Evolutionary conservation across 1,140 invertebrate species (phyloP).

Genomic region (Diorhabda carinulata): DNA sequence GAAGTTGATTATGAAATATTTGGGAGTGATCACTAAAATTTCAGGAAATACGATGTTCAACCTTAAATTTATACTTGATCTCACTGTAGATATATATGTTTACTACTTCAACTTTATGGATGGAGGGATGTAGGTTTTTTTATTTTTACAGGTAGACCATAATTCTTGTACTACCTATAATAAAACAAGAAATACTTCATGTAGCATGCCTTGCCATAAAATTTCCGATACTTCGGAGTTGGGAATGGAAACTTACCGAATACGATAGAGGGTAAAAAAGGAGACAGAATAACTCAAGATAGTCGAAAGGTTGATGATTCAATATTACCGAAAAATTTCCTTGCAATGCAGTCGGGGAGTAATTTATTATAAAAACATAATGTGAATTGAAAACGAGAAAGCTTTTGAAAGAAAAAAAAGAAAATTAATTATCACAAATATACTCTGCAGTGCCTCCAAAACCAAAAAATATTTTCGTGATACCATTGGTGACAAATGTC

Average conservation of each 20-base stretch:
- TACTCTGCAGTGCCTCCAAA: no score
- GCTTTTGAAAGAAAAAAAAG: no score
- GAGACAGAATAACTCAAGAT: background rate
- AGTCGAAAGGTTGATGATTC: background rate
- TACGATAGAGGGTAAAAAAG: background rate
- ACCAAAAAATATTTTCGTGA: no score
- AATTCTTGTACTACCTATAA: conserved; percentile 27
- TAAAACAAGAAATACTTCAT: conserved; percentile 25
- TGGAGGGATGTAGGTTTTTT: conserved; percentile 14
- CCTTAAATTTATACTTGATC: background rate
- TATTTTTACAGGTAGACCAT: conserved; percentile 24
- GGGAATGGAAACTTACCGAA: background rate
- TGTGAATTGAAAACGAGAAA: no score
- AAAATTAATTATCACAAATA: no score
- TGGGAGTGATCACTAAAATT: no score
- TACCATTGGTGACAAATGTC: no score
- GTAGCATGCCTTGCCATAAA: conserved; percentile 22
- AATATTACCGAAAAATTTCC: background rate
- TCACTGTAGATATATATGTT: background rate
- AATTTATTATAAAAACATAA: no score
- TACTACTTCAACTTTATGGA: conserved; percentile 2
- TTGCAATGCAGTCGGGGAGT: no score
- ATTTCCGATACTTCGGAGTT: conserved; percentile 20
- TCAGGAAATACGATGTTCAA: no score
- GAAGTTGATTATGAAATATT: no score